Percentiles rank a stretch among this genome's conserved stretches.
phyloP scores from a whole-genome alignment of 2,113 vertebrate genomes.

The Callaeas wilsoni region DNA sequence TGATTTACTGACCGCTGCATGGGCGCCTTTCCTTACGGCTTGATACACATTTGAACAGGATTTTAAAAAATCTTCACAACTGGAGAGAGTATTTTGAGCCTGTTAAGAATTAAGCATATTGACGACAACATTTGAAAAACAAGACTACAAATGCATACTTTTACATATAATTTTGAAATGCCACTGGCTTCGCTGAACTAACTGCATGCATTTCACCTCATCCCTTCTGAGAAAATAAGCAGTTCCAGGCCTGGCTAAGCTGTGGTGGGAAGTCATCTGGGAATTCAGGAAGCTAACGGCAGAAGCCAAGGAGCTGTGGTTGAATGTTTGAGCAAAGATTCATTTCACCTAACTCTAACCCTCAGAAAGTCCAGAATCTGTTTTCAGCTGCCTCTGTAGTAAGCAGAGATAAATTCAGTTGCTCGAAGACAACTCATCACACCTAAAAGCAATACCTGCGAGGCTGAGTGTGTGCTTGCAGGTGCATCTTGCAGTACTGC shows the following conservation, averaged over 20 bases:
- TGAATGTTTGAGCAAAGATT: slow-evolving; percentile 44
- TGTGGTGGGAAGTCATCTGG: slow-evolving; percentile 31
- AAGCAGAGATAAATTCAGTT: not conserved
- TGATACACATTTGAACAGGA: not conserved
- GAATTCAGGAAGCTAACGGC: slow-evolving; percentile 56
- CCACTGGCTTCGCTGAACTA: not conserved
- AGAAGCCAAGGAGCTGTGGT: slow-evolving; percentile 50
- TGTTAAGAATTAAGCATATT: not conserved
- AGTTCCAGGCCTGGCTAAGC: slow-evolving; percentile 22
- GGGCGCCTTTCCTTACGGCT: not conserved
- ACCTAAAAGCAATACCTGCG: not conserved
- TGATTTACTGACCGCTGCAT: not conserved
- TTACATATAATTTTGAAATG: not conserved
- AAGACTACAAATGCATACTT: not conserved
- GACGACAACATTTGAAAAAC: not conserved
- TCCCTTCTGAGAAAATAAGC: slow-evolving; percentile 35
- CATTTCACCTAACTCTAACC: slow-evolving; percentile 45
- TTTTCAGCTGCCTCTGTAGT: not conserved
- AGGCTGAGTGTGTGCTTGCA: not conserved
- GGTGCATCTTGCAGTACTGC: not conserved
- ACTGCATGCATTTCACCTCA: not conserved
- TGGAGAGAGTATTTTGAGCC: not conserved
- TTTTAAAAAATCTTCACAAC: not conserved
- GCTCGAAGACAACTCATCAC: not conserved
- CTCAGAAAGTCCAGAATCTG: not conserved